Percentiles rank a stretch among this genome's conserved stretches.
phyloP scores from a whole-genome alignment of 2,113 vertebrate genomes.

The Osmerus mordax region DNA sequence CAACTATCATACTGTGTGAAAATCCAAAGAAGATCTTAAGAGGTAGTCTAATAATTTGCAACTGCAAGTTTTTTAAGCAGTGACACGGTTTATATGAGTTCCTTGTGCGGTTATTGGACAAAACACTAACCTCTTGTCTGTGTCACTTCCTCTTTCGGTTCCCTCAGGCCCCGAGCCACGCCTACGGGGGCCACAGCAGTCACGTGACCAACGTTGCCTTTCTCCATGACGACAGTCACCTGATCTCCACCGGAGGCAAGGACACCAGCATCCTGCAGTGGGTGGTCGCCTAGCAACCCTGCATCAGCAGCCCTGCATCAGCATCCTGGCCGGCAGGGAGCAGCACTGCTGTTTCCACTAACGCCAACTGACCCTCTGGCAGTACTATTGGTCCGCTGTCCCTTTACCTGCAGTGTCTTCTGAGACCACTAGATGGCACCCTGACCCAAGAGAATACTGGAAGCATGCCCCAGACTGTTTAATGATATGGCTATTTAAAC shows the following conservation, averaged over 20 bases:
- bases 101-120: neutral
- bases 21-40: neutral
- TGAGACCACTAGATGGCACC: conserved; percentile 57
- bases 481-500: conserved; percentile 34
- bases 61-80: neutral
- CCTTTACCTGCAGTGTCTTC: neutral
- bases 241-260: conserved; percentile 85
- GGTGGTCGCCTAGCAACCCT: conserved; percentile 71
- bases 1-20: neutral
- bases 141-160: neutral
- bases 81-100: no score
- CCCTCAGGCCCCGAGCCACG: conserved; percentile 78
- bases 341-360: conserved; percentile 67
- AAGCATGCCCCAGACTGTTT: conserved; percentile 60
- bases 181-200: conserved; percentile 88
- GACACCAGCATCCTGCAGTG: conserved; percentile 89
- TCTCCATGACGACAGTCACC: conserved; percentile 78
- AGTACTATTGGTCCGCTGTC: neutral
- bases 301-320: conserved; percentile 36
- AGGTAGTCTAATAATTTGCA: neutral
- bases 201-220: conserved; percentile 93
- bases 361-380: conserved; percentile 4
- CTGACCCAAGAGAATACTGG: conserved; percentile 35
- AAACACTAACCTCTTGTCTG: neutral
- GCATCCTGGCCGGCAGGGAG: conserved; percentile 61